phyloP scores from a whole-genome alignment of 2,113 vertebrate genomes.

The Callionymus lyra region DNA sequence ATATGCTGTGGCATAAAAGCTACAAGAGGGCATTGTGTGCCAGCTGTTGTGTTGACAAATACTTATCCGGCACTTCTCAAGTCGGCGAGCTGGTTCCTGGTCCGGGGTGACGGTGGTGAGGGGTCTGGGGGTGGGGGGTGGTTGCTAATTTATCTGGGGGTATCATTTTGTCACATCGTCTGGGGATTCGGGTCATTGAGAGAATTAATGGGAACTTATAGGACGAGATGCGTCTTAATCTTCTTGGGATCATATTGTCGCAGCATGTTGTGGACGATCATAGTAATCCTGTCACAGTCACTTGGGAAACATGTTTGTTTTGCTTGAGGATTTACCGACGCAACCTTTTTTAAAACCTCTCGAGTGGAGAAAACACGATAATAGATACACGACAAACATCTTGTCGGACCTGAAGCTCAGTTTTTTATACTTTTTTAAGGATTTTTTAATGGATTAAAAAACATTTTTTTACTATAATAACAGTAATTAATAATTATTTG shows the following conservation, averaged over 20 bases:
- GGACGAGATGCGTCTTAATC: slow-evolving; percentile 21
- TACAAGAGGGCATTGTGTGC: slow-evolving; percentile 87
- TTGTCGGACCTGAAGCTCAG: too few species aligned
- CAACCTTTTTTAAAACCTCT: neutral
- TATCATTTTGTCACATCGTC: slow-evolving; percentile 40
- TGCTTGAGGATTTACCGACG: slow-evolving; percentile 4
- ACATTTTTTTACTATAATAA: too few species aligned
- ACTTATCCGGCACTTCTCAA: slow-evolving; percentile 89
- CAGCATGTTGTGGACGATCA: slow-evolving; percentile 33
- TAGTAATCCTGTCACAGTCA: slow-evolving; percentile 32
- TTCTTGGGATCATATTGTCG: slow-evolving; percentile 36
- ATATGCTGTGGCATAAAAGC: slow-evolving; percentile 96
- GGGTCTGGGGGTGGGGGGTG: slow-evolving; percentile 14
- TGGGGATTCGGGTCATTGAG: slow-evolving; percentile 49
- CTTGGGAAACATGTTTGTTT: slow-evolving; percentile 1
- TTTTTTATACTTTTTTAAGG: too few species aligned
- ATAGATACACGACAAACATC: too few species aligned
- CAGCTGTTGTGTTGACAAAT: slow-evolving; percentile 94
- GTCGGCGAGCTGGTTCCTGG: slow-evolving; percentile 73
- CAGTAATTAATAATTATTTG: too few species aligned
- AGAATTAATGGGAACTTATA: slow-evolving; percentile 42
- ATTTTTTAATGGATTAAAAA: too few species aligned
- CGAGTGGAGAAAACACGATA: too few species aligned
- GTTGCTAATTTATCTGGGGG: slow-evolving; percentile 36
- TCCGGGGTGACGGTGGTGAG: slow-evolving; percentile 36